Percentiles rank a stretch among this genome's conserved stretches.
Conservation (phyloP, 2,888 invertebrate genomes). For the Ochlodes sylvanus region DNA sequence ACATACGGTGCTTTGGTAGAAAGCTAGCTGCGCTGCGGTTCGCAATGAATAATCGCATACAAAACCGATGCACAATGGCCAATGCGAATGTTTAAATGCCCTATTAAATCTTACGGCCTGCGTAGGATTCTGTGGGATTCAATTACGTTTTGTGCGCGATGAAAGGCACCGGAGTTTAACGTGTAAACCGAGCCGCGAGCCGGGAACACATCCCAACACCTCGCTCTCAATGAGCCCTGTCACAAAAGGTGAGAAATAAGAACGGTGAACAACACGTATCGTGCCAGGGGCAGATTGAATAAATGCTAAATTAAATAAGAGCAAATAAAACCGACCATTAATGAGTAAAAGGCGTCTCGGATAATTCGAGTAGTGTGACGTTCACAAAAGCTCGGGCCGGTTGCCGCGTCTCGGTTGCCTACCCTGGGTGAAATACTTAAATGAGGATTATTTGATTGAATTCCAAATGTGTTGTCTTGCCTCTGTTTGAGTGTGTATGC, state of each 20-base stretch:
- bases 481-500: constrained; percentile 31
- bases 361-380: constrained; percentile 74
- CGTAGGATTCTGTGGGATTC: constrained; percentile 85
- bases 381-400: constrained; percentile 61
- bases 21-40: constrained; percentile 74
- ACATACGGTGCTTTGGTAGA: constrained; percentile 70
- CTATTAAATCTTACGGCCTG: constrained; percentile 83
- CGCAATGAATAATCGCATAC: constrained; percentile 81
- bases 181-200: constrained; percentile 76
- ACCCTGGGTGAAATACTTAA: constrained; percentile 56
- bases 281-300: constrained; percentile 81
- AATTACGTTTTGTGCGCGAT: constrained; percentile 84
- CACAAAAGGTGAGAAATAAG: constrained; percentile 82
- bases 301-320: constrained; percentile 85
- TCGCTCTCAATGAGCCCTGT: constrained; percentile 81
- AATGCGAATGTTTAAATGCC: constrained; percentile 85
- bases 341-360: constrained; percentile 74
- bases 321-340: constrained; percentile 81
- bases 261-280: constrained; percentile 66
- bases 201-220: constrained; percentile 82
- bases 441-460: constrained; percentile 63
- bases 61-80: constrained; percentile 81
- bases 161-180: constrained; percentile 80
- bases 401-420: constrained; percentile 47
- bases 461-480: constrained; percentile 57